Percentiles rank a stretch among this genome's conserved stretches.
phyloP scores from a whole-genome alignment of 2,113 vertebrate species.

The Chaenocephalus aceratus region DNA sequence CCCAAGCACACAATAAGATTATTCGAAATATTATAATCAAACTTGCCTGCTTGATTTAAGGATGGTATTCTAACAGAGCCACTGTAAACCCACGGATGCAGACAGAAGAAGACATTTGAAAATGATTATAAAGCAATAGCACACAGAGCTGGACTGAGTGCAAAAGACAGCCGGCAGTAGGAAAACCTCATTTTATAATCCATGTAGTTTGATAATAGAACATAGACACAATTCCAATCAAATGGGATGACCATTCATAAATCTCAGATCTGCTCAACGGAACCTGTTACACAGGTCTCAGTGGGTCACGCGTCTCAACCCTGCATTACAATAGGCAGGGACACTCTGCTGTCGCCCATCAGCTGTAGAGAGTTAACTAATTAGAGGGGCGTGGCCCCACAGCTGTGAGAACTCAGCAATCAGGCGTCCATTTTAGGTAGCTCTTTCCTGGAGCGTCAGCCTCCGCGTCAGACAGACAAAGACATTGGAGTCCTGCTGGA shows the following conservation, averaged over 20 bases:
- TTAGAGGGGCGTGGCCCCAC: no score
- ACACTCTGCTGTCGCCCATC: no score
- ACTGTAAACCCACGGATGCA: background rate
- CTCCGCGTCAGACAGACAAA: no score
- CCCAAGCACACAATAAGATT: background rate
- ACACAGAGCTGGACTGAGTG: background rate
- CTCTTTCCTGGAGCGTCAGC: no score
- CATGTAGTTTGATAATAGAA: background rate
- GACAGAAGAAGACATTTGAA: background rate
- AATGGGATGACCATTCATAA: background rate
- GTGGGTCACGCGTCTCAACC: no score
- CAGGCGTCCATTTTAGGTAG: no score
- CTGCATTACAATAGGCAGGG: no score
- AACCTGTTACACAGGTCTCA: no score
- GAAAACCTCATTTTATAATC: background rate
- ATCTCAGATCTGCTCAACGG: no score
- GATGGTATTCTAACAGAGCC: background rate
- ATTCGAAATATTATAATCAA: background rate
- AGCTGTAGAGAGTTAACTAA: no score
- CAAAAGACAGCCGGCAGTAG: background rate
- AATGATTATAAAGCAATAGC: background rate
- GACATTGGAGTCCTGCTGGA: no score
- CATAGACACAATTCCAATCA: background rate
- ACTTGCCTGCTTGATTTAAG: slow-evolving; percentile 9
- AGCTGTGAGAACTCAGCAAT: no score